These are phyloP conservation scores for Euura lappo DNA, from an alignment of 1,140 invertebrate genomes.

Conservation along the genomic window DNA sequence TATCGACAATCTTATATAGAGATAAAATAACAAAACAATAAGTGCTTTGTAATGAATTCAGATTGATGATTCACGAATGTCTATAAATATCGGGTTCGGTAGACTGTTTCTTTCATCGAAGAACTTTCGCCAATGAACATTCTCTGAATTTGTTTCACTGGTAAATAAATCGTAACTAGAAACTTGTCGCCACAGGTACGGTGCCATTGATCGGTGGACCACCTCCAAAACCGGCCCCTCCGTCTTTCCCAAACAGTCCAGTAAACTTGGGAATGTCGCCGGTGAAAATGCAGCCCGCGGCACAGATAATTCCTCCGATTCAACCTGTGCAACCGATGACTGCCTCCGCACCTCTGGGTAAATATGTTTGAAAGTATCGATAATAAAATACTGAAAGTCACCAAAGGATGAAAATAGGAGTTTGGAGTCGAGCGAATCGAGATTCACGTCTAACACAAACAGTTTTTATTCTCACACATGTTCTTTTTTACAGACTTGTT, in stretches of 20 bases:
- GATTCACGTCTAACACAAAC: not conserved
- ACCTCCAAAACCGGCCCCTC: slow-evolving; percentile 56
- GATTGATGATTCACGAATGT: too few species aligned
- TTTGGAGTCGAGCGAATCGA: too few species aligned
- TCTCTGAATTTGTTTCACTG: too few species aligned
- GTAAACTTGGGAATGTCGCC: slow-evolving; percentile 24
- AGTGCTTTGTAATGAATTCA: too few species aligned
- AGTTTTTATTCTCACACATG: slow-evolving; percentile 26
- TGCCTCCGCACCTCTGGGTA: slow-evolving; percentile 45
- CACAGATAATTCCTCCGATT: slow-evolving; percentile 30
- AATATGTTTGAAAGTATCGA: slow-evolving; percentile 14
- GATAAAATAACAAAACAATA: too few species aligned
- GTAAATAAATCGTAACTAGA: too few species aligned
- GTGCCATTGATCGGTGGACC: slow-evolving; percentile 42
- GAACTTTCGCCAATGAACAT: too few species aligned
- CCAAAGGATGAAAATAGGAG: not conserved
- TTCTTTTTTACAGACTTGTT: slow-evolving; percentile 52
- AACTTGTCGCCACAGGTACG: not conserved
- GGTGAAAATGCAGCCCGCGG: slow-evolving; percentile 25
- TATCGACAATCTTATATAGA: too few species aligned
- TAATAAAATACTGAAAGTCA: slow-evolving; percentile 14
- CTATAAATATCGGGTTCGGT: too few species aligned
- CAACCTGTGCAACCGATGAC: slow-evolving; percentile 39
- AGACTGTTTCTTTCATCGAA: too few species aligned
- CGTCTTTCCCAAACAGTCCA: slow-evolving; percentile 57